phyloP scores from a whole-genome alignment of 2,113 vertebrate species.

The Labrus mixtus region DNA sequence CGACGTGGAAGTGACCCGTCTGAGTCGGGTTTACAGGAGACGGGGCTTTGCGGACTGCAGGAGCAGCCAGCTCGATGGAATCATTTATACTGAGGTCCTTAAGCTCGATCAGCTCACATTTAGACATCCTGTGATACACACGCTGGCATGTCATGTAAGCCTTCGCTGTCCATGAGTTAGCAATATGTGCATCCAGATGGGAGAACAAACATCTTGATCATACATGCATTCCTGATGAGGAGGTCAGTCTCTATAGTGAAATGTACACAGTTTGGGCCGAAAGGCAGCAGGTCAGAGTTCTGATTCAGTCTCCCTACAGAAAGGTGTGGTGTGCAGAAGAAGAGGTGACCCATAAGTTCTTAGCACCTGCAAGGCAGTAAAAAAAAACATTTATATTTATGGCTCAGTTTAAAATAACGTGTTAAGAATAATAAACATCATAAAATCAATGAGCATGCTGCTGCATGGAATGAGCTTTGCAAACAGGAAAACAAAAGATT shows the following conservation, averaged over 20 bases:
- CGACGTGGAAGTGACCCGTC: conserved; percentile 55
- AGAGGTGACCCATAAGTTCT: not conserved
- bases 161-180: conserved; percentile 34
- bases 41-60: conserved; percentile 18
- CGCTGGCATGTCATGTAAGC: conserved; percentile 50
- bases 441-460: not conserved
- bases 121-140: conserved; percentile 73
- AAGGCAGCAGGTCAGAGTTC: conserved; percentile 6
- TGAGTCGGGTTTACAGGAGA: conserved; percentile 64
- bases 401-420: not conserved
- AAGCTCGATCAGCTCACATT: conserved; percentile 87
- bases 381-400: conserved; percentile 1
- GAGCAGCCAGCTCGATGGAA: conserved; percentile 80
- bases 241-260: not conserved
- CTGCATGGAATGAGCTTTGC: conserved; percentile 6
- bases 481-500: conserved; percentile 57
- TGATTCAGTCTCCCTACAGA: conserved; percentile 12
- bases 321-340: not conserved
- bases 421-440: not conserved
- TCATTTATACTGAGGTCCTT: conserved; percentile 82
- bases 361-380: conserved; percentile 36
- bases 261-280: not conserved
- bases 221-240: conserved; percentile 10
- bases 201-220: conserved; percentile 21
- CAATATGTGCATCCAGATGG: not conserved